These are phyloP conservation scores for Characodon lateralis DNA, from an alignment of 2,797 vertebrate genomes.

Conservation along the genomic window DNA sequence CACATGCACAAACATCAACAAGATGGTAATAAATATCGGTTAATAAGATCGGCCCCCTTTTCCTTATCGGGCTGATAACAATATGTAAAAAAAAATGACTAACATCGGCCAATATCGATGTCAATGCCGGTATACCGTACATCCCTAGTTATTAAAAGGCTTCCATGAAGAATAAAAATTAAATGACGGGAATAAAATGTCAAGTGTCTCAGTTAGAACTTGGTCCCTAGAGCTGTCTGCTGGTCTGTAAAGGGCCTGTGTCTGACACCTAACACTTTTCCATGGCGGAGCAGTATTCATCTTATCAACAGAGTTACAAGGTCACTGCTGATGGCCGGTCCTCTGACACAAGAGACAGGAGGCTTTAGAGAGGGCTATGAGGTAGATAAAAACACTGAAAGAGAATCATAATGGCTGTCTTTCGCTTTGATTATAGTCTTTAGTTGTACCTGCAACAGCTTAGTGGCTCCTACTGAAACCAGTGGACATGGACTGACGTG, in stretches of 20 bases:
- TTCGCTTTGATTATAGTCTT: conserved; percentile 2
- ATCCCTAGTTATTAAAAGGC: background rate
- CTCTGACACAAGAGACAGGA: conserved; percentile 35
- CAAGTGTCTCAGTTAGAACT: background rate
- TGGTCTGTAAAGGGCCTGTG: too few relatives aligned
- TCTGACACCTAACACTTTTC: background rate
- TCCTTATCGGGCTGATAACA: too few relatives aligned
- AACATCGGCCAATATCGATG: too few relatives aligned
- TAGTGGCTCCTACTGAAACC: conserved; percentile 17
- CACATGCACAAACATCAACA: too few relatives aligned
- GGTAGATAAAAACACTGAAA: conserved; percentile 9
- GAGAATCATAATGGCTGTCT: background rate
- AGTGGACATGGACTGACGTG: background rate
- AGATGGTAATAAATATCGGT: too few relatives aligned
- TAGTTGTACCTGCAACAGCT: background rate
- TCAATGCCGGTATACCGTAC: too few relatives aligned
- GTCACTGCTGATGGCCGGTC: conserved; percentile 40
- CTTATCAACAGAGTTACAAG: conserved; percentile 1
- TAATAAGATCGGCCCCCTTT: too few relatives aligned
- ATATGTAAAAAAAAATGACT: too few relatives aligned
- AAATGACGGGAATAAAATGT: background rate
- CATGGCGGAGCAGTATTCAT: background rate
- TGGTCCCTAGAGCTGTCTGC: background rate
- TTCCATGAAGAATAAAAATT: background rate
- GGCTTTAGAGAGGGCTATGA: conserved; percentile 38